A percentile compares a stretch with the other conserved stretches of the same genome.
Evolutionary conservation across 2,113 vertebrate genomes (phyloP).

Genomic region (Columbina picui): DNA sequence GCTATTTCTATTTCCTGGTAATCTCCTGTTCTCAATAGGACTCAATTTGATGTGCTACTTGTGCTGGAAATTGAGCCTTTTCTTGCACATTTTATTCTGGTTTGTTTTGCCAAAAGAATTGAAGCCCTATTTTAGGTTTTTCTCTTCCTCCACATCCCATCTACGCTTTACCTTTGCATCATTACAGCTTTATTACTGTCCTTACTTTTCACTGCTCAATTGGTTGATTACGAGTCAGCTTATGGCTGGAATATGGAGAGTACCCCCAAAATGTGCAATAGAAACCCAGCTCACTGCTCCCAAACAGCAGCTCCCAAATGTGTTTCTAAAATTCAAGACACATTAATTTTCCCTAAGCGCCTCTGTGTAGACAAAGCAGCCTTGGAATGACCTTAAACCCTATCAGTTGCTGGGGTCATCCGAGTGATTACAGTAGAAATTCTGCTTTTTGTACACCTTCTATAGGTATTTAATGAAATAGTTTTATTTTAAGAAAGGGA

Average conservation of each 20-base stretch:
- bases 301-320: neutral
- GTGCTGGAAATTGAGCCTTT: constrained; percentile 1
- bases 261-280: neutral
- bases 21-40: neutral
- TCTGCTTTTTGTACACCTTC: neutral
- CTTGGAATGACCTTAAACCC: neutral
- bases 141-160: neutral
- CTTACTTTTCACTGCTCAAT: constrained; percentile 24
- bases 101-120: constrained; percentile 47
- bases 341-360: neutral
- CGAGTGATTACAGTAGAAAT: neutral
- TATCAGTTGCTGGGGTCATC: neutral
- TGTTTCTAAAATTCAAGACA: neutral
- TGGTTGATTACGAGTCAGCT: neutral
- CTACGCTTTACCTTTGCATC: neutral
- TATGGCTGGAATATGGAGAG: neutral
- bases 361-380: neutral
- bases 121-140: constrained; percentile 42
- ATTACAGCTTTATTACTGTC: neutral
- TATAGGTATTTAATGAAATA: neutral
- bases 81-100: neutral
- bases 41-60: neutral
- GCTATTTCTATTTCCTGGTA: neutral
- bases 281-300: neutral
- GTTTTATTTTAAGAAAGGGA: constrained; percentile 32